phyloP scores from a whole-genome alignment of 2,888 invertebrate species.

The Electrophaes corylata region DNA sequence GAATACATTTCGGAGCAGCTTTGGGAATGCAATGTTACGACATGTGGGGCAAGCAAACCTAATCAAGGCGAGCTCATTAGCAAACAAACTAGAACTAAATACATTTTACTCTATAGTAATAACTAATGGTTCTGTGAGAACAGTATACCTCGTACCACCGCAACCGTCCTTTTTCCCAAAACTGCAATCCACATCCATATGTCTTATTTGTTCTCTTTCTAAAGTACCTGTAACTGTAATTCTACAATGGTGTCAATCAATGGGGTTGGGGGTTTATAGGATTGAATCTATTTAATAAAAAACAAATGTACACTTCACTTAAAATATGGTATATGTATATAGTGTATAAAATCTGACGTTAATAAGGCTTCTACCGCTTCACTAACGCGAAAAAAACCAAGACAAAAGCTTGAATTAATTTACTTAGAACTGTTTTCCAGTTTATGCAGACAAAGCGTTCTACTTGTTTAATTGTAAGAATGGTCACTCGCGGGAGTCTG shows the following conservation, averaged over 20 bases:
- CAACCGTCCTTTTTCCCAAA: no score
- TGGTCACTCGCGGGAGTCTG: conserved; percentile 47
- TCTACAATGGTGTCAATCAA: no score
- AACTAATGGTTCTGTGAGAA: no score
- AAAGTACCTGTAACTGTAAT: no score
- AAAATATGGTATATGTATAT: not conserved
- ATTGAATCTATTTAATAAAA: no score
- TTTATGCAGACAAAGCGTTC: conserved; percentile 43
- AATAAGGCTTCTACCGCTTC: not conserved
- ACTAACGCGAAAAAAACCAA: conserved; percentile 28
- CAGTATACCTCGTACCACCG: no score
- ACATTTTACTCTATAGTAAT: conserved; percentile 22
- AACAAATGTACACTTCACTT: no score
- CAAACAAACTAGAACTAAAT: conserved; percentile 43
- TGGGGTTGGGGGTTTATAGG: no score
- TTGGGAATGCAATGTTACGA: conserved; percentile 57
- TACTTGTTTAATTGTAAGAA: conserved; percentile 50
- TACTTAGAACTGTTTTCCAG: conserved; percentile 43
- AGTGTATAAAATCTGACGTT: not conserved
- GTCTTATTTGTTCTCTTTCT: no score
- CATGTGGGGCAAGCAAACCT: conserved; percentile 52
- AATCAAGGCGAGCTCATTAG: conserved; percentile 55
- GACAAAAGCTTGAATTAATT: conserved; percentile 44
- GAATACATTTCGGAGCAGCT: conserved; percentile 54
- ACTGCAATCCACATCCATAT: no score